Base-by-base conservation (phyloP, 2,888 invertebrate genomes). In the Cephalotes varians region DNA sequence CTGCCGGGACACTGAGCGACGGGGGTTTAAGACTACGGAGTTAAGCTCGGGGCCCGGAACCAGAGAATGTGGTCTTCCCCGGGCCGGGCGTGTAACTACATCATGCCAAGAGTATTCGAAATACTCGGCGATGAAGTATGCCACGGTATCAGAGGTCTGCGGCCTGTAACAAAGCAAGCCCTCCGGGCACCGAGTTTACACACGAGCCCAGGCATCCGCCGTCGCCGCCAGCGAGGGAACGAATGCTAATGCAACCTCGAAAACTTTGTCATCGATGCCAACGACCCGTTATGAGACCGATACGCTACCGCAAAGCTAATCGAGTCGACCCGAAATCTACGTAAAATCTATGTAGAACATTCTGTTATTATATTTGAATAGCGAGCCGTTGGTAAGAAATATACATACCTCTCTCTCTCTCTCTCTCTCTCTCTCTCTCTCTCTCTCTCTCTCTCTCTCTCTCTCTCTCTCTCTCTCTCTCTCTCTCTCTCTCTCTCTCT, bases 81-180 rank as follows among this genome's bases (percentile, higher is more conserved):
- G 62, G 84, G 69, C 71, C 80, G 69, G 56, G 86, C 77, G 88
- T 84, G 87, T 81, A 88, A 86, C 90, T 87, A 89, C 86, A 85
- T 90, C 88, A 82, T 88, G 88, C 87, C 88, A 85, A 88, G 90
- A 90, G 91, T 91, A 92, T 90, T 90, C 91, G 88, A 90, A 91
- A 91, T 91, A 91, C 91, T 91, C 90, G 81, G 83, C 85, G 88
- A 81, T 87, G 86, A 91, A 91, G 91, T 91, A 92, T 91, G 91
- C 91, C 87, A 88, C 76, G 88, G 89, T 89, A 89, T 91, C 89
- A 90, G 91, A 88, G 90, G 89, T 89, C 87, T 86, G 86, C 81
- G 87, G 87, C 82, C 85, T 87, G 87, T 89, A 88, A 90, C 90
- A 92, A 92, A 92, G 92, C 90, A 85, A 86, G 87, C 88, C 92